Percentiles rank a stretch among this genome's conserved stretches.
These are phyloP conservation scores for Ictidomys tridecemlineatus DNA, from an alignment of 2,113 vertebrate genomes.

Conservation along the genomic window DNA sequence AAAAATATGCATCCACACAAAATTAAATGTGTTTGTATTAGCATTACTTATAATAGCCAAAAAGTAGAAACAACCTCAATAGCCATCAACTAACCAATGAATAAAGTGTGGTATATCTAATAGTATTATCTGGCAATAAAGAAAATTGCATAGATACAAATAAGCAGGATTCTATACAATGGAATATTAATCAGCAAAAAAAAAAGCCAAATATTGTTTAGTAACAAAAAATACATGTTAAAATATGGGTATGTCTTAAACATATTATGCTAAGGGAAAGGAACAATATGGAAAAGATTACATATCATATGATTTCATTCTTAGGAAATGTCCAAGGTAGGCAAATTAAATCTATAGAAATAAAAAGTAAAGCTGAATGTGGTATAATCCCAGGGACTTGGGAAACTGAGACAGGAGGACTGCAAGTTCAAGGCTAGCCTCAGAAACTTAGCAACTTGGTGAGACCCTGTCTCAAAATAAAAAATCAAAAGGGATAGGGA, in stretches of 20 bases:
- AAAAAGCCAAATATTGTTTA: neutral
- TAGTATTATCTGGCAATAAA: neutral
- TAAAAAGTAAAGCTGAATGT: neutral
- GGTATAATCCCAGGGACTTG: neutral
- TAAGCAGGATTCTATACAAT: neutral
- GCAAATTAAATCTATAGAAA: constrained; percentile 52
- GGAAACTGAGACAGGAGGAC: neutral
- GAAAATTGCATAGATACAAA: neutral
- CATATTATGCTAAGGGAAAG: neutral
- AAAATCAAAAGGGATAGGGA: neutral
- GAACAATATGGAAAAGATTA: constrained; percentile 15
- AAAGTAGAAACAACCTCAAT: neutral
- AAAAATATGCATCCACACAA: neutral
- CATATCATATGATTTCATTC: neutral
- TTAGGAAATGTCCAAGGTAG: constrained; percentile 14
- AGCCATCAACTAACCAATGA: neutral
- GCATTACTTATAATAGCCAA: neutral
- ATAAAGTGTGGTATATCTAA: neutral
- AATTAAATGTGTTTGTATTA: neutral
- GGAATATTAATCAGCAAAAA: constrained; percentile 3
- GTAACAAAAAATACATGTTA: neutral
- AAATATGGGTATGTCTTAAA: neutral
- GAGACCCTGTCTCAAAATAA: neutral
- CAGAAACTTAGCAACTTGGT: neutral
- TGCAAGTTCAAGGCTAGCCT: neutral